A percentile compares a stretch with the other conserved stretches of the same genome.
Evolutionary conservation across 30 jellyfish, hydroid and myxozoan genomes (phyloP).

Genomic region (Hydractinia symbiolongicarpus): DNA sequence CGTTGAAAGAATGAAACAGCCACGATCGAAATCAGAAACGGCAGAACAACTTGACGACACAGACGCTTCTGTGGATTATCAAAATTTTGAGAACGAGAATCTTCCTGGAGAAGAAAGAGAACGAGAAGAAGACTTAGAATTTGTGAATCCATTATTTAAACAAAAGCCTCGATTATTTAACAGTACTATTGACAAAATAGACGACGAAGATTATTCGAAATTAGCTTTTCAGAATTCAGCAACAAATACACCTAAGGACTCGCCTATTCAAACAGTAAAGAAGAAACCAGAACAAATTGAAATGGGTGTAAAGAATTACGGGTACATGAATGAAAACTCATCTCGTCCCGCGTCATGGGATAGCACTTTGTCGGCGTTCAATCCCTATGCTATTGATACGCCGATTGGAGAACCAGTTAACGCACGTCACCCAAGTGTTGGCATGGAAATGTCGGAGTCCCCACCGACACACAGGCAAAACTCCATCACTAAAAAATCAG

Average conservation of each 20-base stretch:
- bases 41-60: background rate
- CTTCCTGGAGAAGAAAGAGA: background rate
- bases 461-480: conserved; percentile 2
- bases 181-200: conserved; percentile 12
- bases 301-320: conserved; percentile 24
- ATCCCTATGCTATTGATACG: conserved; percentile 20
- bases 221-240: background rate
- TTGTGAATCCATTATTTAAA: conserved; percentile 10
- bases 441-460: conserved; percentile 14
- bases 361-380: conserved; percentile 3
- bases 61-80: conserved; percentile 12
- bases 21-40: background rate
- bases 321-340: conserved; percentile 14
- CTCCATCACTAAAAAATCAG: conserved; percentile 1
- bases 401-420: conserved; percentile 8
- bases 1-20: background rate
- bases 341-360: conserved; percentile 18
- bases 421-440: conserved; percentile 7
- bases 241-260: background rate
- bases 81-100: background rate
- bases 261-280: background rate
- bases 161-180: background rate
- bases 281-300: conserved; percentile 5
- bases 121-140: background rate
- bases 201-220: background rate